Base-by-base conservation (phyloP, 2,113 vertebrate genomes). In the Phyllostomus discolor region DNA sequence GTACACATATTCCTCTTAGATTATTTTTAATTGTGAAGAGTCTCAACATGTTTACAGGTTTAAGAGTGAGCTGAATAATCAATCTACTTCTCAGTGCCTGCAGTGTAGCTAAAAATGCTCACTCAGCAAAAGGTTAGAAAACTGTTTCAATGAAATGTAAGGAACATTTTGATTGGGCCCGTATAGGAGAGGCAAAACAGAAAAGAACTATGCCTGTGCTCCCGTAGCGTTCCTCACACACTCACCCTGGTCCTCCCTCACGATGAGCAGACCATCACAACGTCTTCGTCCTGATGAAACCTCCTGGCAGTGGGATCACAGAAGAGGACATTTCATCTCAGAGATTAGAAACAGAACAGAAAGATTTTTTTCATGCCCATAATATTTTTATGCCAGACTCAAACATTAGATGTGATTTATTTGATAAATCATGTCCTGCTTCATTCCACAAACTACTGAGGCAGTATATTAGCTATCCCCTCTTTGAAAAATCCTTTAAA, bases 391-490 rank as follows among this genome's bases (percentile, higher is more conserved):
- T 95, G 96, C 24, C 52, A 92, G 11, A 59, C 64, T 80, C 79
- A 90, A 90, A 70, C 54, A 90, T 91, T 70, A 81, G 57, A 70
- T 82, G 26, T 81, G 73, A 96, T 94, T 97, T 95, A 95, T 81
- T 97, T 97, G 96, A 91, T 92, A 97, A 97, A 90, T 95, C 76
- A 92, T 90, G 81, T 67, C 57, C 62, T 93, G 33, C 15, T 95
- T 90, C 41, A 91, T 96, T 90, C n/a, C 48, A 76, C 95, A 97
- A 93, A 72, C 46, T 73, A 90, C 93, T 83, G 75, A 93, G 28
- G 64, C 57, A 73, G 10, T 69, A 59, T 15, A 52, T 94, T 73
- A 72, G 46, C 59, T 85, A 80, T 35, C 15, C 46, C 41, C 7
- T 83, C 46, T 96, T 86, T 76, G 62, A 82, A 94, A 70, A 91